Evolutionary conservation across 2,888 invertebrate genomes (phyloP).

Genomic region (Platerodrilus igneus): DNA sequence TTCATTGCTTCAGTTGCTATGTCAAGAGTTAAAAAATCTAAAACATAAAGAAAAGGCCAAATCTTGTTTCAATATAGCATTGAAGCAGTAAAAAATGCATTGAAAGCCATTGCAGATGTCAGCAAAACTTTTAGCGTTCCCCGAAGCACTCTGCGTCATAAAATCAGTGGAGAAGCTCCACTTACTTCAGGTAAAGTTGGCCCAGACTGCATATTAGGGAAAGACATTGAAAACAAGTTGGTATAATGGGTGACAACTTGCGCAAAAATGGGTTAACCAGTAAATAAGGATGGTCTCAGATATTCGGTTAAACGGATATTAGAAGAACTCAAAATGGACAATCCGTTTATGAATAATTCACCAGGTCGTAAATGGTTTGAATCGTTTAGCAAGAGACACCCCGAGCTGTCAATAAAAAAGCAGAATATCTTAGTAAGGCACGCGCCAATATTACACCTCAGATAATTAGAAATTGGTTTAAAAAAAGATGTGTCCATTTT

Average conservation of each 20-base stretch:
- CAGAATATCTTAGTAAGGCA: slow-evolving; percentile 25
- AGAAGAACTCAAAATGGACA: slow-evolving; percentile 16
- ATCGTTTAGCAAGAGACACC: slow-evolving; percentile 25
- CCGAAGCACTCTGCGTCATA: slow-evolving; percentile 11
- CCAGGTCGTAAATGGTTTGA: slow-evolving; percentile 25
- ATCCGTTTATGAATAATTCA: slow-evolving; percentile 12
- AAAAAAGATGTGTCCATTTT: slow-evolving; percentile 21
- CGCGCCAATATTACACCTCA: slow-evolving; percentile 23
- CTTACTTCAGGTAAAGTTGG: slow-evolving; percentile 20
- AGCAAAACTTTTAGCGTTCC: slow-evolving; percentile 10
- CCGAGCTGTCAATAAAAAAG: slow-evolving; percentile 19
- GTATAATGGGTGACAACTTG: slow-evolving; percentile 24
- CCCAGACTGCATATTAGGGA: too few species aligned
- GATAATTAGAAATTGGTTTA: slow-evolving; percentile 27
- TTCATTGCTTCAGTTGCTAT: too few species aligned
- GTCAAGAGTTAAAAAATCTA: too few species aligned
- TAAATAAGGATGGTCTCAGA: slow-evolving; percentile 12
- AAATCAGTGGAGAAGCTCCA: slow-evolving; percentile 11
- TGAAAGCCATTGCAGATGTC: slow-evolving; percentile 11
- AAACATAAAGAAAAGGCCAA: too few species aligned
- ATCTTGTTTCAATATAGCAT: too few species aligned
- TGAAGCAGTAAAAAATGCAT: neutral
- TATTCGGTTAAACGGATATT: slow-evolving; percentile 27
- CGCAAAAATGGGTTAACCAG: slow-evolving; percentile 25
- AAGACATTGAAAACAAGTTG: slow-evolving; percentile 20